A percentile compares a stretch with the other conserved stretches of the same genome.
Conservation (phyloP, 2,888 invertebrate genomes). For the Orthonychiurus folsomi region DNA sequence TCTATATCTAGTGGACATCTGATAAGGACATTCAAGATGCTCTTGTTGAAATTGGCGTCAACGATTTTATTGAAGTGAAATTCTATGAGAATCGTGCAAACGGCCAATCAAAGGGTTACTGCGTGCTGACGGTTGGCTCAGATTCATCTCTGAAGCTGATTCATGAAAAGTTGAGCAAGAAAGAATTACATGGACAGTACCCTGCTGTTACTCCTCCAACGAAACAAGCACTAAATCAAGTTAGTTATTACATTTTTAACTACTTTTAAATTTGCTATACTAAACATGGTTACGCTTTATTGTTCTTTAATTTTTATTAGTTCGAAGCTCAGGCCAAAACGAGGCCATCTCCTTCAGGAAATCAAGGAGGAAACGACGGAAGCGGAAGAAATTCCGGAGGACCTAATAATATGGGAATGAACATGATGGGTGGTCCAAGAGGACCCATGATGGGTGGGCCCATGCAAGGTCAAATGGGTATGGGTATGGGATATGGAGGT, state of each 20-base stretch:
- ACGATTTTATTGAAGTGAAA: constrained; percentile 93
- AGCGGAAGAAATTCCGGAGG: constrained; percentile 17
- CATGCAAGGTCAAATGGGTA: constrained; percentile 40
- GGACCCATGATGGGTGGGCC: constrained; percentile 44
- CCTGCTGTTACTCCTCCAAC: constrained; percentile 92
- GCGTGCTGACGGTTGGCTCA: constrained; percentile 86
- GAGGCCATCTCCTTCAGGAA: constrained; percentile 63
- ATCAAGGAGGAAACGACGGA: constrained; percentile 24
- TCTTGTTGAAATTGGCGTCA: constrained; percentile 76
- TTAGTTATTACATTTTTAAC: constrained; percentile 38
- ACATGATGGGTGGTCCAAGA: constrained; percentile 35
- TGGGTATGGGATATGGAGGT: constrained; percentile 10
- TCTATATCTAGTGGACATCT: constrained; percentile 99
- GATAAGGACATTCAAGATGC: constrained; percentile 91
- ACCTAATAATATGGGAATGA: constrained; percentile 23
- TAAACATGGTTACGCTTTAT: neutral
- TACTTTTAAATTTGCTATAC: neutral
- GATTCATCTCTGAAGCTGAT: constrained; percentile 80
- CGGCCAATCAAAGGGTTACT: constrained; percentile 97
- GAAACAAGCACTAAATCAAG: constrained; percentile 68
- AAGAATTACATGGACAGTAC: constrained; percentile 88
- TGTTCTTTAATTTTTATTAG: constrained; percentile 45
- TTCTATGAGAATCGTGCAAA: constrained; percentile 99
- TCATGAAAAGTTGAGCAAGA: constrained; percentile 88
- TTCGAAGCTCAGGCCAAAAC: constrained; percentile 90